Percentiles rank a stretch among this genome's conserved stretches.
Conservation (phyloP, 2,113 vertebrate species). For the Pteropus alecto region DNA sequence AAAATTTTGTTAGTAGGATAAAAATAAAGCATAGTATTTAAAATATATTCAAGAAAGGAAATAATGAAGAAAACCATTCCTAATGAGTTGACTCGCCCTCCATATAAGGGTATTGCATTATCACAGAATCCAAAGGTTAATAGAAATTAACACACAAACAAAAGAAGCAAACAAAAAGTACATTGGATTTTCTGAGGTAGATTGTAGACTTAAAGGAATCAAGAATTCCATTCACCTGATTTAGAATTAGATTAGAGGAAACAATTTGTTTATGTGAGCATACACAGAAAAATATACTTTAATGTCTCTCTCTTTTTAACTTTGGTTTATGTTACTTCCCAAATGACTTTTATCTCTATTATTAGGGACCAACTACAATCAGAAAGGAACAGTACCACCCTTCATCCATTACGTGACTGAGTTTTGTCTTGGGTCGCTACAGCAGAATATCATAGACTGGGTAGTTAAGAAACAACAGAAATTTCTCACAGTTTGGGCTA, state of each 20-base stretch:
- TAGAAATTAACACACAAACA: background rate
- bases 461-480: background rate
- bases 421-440: background rate
- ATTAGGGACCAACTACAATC: background rate
- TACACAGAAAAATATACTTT: background rate
- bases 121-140: background rate
- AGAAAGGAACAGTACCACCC: background rate
- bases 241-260: background rate
- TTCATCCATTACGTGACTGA: background rate
- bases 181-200: background rate
- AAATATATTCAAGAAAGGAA: background rate
- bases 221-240: background rate
- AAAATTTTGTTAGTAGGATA: background rate
- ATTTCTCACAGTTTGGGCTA: background rate
- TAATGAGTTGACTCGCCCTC: background rate
- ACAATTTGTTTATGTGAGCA: background rate
- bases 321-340: background rate
- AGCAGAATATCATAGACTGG: background rate
- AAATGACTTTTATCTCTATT: background rate
- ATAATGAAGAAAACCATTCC: background rate
- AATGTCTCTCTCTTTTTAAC: too few species aligned
- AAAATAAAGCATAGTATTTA: background rate
- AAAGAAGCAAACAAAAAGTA: background rate
- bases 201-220: background rate
- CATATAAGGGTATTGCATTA: background rate